Percentiles rank a stretch among this genome's conserved stretches.
phyloP scores from a whole-genome alignment of 2,113 vertebrate species.

The Prochilodus magdalenae region DNA sequence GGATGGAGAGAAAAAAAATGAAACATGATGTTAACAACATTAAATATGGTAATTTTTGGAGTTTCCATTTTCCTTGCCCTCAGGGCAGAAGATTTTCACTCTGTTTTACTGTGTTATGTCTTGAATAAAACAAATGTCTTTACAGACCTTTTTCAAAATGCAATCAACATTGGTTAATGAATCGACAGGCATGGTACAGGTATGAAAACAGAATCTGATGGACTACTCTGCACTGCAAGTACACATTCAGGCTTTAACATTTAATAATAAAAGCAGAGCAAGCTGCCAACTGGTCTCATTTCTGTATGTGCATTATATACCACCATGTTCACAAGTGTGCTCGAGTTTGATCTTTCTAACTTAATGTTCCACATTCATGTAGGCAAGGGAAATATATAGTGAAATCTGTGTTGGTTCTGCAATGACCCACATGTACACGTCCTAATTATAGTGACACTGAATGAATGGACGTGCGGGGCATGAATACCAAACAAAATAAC shows the following conservation, averaged over 20 bases:
- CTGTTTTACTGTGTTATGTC: not conserved
- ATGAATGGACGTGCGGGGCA: too few species aligned
- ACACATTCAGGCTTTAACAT: too few species aligned
- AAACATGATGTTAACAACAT: slow-evolving; percentile 14
- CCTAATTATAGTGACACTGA: too few species aligned
- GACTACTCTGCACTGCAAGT: not conserved
- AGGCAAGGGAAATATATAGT: too few species aligned
- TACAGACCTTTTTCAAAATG: not conserved
- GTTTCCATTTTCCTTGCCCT: not conserved
- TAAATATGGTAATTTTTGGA: not conserved
- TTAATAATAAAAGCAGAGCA: too few species aligned
- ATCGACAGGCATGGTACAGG: not conserved
- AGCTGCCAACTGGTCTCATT: too few species aligned
- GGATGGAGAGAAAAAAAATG: not conserved
- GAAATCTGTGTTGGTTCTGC: too few species aligned
- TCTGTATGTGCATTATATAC: not conserved
- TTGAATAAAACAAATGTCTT: slow-evolving; percentile 6
- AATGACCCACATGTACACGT: too few species aligned
- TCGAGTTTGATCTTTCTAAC: too few species aligned
- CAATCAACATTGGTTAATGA: not conserved
- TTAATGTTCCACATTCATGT: too few species aligned
- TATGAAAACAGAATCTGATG: not conserved
- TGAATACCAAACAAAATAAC: too few species aligned
- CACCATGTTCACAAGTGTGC: too few species aligned
- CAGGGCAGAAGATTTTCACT: not conserved